These are phyloP conservation scores for Vultur gryphus DNA, from an alignment of 2,797 vertebrate genomes.

Conservation along the genomic window DNA sequence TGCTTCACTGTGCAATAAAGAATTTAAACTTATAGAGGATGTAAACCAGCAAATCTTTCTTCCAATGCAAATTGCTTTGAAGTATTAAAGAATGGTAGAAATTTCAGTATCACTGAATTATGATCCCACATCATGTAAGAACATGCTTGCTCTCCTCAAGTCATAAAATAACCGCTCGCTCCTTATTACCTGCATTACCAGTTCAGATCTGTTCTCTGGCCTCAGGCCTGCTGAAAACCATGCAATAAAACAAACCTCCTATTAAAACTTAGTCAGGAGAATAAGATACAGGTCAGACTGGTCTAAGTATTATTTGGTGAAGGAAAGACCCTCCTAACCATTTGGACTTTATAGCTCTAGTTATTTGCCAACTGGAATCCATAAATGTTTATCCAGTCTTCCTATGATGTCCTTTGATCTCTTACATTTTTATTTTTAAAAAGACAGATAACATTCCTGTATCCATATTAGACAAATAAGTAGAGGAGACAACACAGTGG, in stretches of 20 bases:
- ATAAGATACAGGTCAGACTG: not conserved
- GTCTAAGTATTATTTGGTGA: not conserved
- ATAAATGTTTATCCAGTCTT: constrained; percentile 16
- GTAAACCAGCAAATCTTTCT: not conserved
- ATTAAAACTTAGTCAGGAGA: not conserved
- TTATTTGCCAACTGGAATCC: not conserved
- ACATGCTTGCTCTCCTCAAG: not conserved
- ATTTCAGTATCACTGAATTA: not conserved
- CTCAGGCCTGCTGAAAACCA: not conserved
- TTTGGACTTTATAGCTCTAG: not conserved
- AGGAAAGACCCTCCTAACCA: not conserved
- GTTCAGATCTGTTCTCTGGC: constrained; percentile 18
- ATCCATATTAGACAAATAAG: not conserved
- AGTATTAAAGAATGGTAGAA: not conserved
- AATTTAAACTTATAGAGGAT: not conserved
- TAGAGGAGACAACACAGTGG: not conserved
- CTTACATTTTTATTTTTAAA: not conserved
- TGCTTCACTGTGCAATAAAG: not conserved
- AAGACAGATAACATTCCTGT: constrained; percentile 7
- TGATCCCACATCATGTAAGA: not conserved
- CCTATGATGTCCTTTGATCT: constrained; percentile 29
- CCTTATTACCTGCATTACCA: not conserved
- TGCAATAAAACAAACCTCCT: not conserved
- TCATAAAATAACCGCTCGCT: not conserved
- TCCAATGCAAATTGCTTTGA: not conserved